phyloP scores from a whole-genome alignment of 2,797 vertebrate species.

The Manis pentadactyla region DNA sequence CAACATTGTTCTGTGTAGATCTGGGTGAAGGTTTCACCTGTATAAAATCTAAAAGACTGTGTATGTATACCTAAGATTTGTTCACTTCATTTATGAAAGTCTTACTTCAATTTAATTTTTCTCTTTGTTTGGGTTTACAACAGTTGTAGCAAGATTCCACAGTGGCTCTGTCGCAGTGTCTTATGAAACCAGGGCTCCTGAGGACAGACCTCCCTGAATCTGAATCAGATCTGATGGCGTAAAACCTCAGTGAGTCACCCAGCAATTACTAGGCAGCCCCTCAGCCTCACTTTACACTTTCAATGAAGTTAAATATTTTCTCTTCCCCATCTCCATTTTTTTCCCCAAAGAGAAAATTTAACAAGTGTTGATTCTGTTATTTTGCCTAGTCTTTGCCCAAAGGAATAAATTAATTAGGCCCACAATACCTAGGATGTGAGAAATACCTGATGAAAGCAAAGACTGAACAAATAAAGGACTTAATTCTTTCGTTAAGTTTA shows the following conservation, averaged over 20 bases:
- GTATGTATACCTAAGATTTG: background rate
- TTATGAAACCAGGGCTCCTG: background rate
- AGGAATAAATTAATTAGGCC: constrained; percentile 24
- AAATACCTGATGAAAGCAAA: background rate
- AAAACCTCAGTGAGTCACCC: background rate
- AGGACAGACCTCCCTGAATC: background rate
- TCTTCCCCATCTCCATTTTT: background rate
- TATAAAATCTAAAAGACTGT: background rate
- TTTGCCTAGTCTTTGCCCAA: constrained; percentile 29
- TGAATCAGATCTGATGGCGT: background rate
- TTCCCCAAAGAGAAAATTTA: background rate
- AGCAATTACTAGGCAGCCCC: background rate
- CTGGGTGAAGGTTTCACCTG: background rate
- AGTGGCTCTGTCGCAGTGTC: background rate
- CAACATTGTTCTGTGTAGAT: background rate
- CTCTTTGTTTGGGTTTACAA: background rate
- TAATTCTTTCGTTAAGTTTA: constrained; percentile 1
- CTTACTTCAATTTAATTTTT: background rate
- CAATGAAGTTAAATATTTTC: background rate
- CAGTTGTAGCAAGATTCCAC: background rate
- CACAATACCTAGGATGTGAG: background rate
- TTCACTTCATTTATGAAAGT: background rate
- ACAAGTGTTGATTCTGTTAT: background rate
- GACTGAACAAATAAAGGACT: background rate
- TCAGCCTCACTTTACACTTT: background rate